Evolutionary conservation across 2,113 vertebrate genomes (phyloP).

Genomic region (Dascyllus trimaculatus): DNA sequence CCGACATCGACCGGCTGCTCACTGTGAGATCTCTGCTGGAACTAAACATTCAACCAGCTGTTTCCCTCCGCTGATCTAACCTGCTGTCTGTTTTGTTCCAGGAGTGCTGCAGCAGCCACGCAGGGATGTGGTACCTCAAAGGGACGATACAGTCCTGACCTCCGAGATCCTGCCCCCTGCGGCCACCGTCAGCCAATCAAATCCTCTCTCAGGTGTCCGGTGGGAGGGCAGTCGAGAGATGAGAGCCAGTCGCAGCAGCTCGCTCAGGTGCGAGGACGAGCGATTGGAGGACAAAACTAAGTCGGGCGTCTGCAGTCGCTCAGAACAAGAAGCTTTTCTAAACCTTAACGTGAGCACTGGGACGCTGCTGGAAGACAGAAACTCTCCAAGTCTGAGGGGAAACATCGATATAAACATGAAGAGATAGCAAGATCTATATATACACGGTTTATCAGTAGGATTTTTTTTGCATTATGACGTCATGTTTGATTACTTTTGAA

Average conservation of each 20-base stretch:
- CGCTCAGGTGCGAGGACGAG: conserved; percentile 35
- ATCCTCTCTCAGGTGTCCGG: conserved; percentile 53
- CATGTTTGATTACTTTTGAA: conserved; percentile 42
- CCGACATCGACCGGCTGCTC: conserved; percentile 93
- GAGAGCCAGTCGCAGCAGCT: conserved; percentile 69
- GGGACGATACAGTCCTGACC: conserved; percentile 97
- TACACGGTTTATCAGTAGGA: conserved; percentile 28
- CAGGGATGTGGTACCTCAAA: conserved; percentile 98
- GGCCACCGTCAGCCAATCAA: conserved; percentile 54
- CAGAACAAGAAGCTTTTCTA: conserved; percentile 49
- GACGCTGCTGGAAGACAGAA: conserved; percentile 32
- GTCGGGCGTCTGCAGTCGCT: conserved; percentile 48
- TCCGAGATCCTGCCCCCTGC: conserved; percentile 55
- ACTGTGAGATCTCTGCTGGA: conserved; percentile 82
- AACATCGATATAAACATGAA: conserved; percentile 8
- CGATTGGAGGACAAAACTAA: conserved; percentile 30
- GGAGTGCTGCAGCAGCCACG: conserved; percentile 96
- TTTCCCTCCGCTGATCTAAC: neutral
- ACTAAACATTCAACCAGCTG: neutral
- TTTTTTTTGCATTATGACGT: conserved; percentile 43
- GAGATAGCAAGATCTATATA: conserved; percentile 14
- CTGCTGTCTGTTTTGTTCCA: conserved; percentile 62
- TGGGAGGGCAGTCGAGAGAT: conserved; percentile 59
- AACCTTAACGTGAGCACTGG: conserved; percentile 16
- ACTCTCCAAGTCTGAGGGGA: conserved; percentile 18